Base-by-base conservation (phyloP, 2,113 vertebrate species). In the Pipa parva region DNA sequence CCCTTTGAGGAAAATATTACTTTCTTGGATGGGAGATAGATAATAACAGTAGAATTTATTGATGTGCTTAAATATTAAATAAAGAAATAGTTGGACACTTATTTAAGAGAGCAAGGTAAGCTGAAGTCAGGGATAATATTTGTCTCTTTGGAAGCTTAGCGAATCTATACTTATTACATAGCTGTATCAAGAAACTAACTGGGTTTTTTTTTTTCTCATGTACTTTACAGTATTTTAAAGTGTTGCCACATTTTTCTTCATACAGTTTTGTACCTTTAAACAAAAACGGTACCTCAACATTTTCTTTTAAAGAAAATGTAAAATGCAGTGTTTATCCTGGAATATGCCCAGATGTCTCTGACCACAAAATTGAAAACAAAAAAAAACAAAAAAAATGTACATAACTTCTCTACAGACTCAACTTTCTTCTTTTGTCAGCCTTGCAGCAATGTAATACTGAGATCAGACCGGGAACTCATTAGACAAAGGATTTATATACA, bases 401-500 rank as follows among this genome's bases (percentile, higher is more conserved):
- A 60, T 60, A 25, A 68, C 57, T 68, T 67, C 31, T 39, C 11
- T 60, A 27, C 55, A 67, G 64, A 59, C 27, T 59, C 54, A 67
- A 55, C 55, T 59, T 50, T 28, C 42, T 51, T 24, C 65, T 60
- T 68, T 68, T 68, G 56, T 60, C 29, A 33, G 49, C 33, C 66
- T 54, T 42, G 66, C 31, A 70, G 66, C 66, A 61, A 33, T 31
- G 56, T 29, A 68, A 59, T 60, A 48, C 60, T 70, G 58, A 69
- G 66, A 69, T 27, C 26, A 70, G 57, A 49, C 66, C 33, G 57
- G 45, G 66, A 70, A 60, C 61, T 70, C 57, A 70, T 70, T 70
- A 61, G 33, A 70, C 56, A 68, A 68, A 68, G 65, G 46, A 68
- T 68, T 68, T 68, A 59, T 70, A 54, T 61, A 54, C 33, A 37